Conservation (phyloP, 2,888 invertebrate species). For the Neria commutata region DNA sequence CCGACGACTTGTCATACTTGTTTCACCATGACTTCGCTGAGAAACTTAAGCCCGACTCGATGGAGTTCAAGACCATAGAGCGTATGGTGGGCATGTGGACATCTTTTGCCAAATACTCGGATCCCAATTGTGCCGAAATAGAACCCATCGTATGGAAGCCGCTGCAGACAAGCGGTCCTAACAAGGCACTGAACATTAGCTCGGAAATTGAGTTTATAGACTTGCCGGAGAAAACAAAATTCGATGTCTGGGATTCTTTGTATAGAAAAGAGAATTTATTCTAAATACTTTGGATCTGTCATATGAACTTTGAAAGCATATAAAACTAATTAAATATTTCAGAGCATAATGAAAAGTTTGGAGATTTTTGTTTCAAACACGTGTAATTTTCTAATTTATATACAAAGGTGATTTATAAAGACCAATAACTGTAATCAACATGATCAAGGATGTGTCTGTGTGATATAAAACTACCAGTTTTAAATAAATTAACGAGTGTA, state of each 20-base stretch:
- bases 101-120: constrained; percentile 51
- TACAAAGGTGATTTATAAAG: too few relatives aligned
- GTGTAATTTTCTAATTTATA: not conserved
- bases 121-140: constrained; percentile 49
- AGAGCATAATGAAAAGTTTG: not conserved
- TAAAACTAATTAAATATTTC: too few relatives aligned
- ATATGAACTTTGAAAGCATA: too few relatives aligned
- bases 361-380: not conserved
- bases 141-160: constrained; percentile 43
- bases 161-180: constrained; percentile 33
- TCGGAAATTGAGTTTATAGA: constrained; percentile 39
- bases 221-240: constrained; percentile 44
- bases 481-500: too few relatives aligned
- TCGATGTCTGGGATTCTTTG: constrained; percentile 51
- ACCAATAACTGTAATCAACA: too few relatives aligned
- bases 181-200: constrained; percentile 50
- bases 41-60: constrained; percentile 32
- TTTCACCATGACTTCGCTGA: constrained; percentile 43
- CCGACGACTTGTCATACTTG: constrained; percentile 56
- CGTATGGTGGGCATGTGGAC: constrained; percentile 51
- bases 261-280: constrained; percentile 39
- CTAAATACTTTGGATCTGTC: not conserved
- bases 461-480: too few relatives aligned
- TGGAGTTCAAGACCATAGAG: constrained; percentile 49
- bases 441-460: too few relatives aligned